Base-by-base conservation (phyloP, 1,140 invertebrate species). In the Eueides isabella region DNA sequence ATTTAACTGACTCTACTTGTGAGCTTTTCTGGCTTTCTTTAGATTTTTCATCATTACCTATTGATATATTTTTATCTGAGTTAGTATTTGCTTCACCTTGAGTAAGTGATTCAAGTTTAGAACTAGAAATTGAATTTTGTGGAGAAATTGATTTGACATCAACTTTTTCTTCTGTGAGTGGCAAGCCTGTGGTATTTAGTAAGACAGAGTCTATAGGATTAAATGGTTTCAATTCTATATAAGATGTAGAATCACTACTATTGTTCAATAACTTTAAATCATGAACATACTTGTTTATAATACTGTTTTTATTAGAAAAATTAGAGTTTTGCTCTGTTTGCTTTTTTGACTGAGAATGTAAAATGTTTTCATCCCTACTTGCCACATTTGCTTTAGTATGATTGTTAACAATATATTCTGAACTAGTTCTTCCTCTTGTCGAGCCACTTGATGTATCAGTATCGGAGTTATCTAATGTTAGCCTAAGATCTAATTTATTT, bases 361-460 rank as follows among this genome's bases (percentile, higher is more conserved):
- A 2, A 55, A 35, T 55, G 38, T 67, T 70, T 33, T 75, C 31
- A 26, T 69, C 55, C 7, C 65, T 71, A 29, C 35, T 77, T 75
- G 35, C 55, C 61, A 29, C 64, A 61, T 75, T 70, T 62, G 29
- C 16, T 61, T 71, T 19, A 70, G 86, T 85, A 67, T 90, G 83
- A 33, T 87, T 82, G 76, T 84, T 90, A 33, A 89, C 84, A 72
- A 92, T 87, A 77, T 93, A 93, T 76, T 93, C 91, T 62, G 91
- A 92, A 74, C 84, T 87, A 33, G 82, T 86, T 77, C 90, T 90
- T 14, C 89, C 88, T 74, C 83, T 83, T 23, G 85, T 75, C 5
- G 90, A 93, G 35, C 91, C 91, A 84, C 87, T 91, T 11, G 91
- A 92, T 6, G 89, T 92, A 61, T 93, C 91, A 61, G 91, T 92